A percentile compares a stretch with the other conserved stretches of the same genome.
Evolutionary conservation across 2,797 vertebrate genomes (phyloP).

Genomic region (Hemibagrus guttatus): DNA sequence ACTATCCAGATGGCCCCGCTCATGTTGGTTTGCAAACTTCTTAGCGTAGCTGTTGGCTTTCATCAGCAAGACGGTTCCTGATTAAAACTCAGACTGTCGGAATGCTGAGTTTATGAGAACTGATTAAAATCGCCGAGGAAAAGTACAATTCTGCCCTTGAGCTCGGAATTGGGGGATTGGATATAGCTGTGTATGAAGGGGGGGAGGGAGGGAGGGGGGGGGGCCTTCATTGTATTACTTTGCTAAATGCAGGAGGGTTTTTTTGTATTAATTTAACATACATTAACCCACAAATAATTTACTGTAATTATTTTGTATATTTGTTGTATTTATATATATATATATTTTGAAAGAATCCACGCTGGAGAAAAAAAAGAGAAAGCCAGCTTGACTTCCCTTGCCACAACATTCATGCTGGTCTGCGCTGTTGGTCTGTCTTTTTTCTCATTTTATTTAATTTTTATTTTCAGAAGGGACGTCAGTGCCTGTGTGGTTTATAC

Average conservation of each 20-base stretch:
- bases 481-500: constrained; percentile 24
- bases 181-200: constrained; percentile 1
- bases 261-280: constrained; percentile 20
- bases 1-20: constrained; percentile 66
- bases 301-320: constrained; percentile 2
- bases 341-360: not conserved
- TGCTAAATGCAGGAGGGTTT: constrained; percentile 17
- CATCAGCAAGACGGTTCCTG: constrained; percentile 67
- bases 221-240: constrained; percentile 39
- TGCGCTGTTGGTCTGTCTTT: not conserved
- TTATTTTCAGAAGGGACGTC: constrained; percentile 10
- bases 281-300: constrained; percentile 18
- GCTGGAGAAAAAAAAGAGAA: not conserved
- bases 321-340: not conserved
- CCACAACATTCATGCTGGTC: not conserved
- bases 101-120: constrained; percentile 58
- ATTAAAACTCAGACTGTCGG: constrained; percentile 67
- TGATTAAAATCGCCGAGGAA: constrained; percentile 48
- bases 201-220: too few species aligned
- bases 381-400: not conserved
- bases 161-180: constrained; percentile 36
- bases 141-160: constrained; percentile 48
- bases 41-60: constrained; percentile 67
- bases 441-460: not conserved
- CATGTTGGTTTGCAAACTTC: constrained; percentile 65